Evolutionary conservation across 2,113 vertebrate species (phyloP), one percentile per base, ranked within the genome.

Genomic region (Tachuris rubrigastra): DNA sequence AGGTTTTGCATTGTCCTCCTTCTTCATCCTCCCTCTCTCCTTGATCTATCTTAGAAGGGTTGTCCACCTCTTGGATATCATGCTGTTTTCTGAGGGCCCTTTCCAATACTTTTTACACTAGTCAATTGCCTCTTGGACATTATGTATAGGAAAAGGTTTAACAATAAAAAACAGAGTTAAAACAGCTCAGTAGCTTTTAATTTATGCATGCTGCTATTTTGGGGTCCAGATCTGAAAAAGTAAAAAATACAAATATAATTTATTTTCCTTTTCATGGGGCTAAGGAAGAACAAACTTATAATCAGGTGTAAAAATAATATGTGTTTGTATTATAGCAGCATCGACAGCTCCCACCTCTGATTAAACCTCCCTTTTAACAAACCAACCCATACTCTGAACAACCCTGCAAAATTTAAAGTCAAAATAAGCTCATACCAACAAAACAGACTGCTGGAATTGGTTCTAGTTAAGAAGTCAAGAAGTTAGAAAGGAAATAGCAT

Each of bases 21-120:
- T 89, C 15, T 11, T 82, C 8, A 22, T 10, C 5, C 44, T 44
- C 44, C 44, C 44, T 18, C 8, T 8, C 19, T 50, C 2, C 6
- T 8, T 9, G n/a, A 19, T 52, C 20, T 50, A 3, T 72, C 10
- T 55, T 14, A 37, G 15, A 5, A 15, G 13, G 8, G 1, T 0
- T 89, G 62, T 35, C 6, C 5, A 30, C 28, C 10, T 44, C 30
- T 79, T 87, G n/a, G 8, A 28, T 72, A 28, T 13, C 65, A 23
- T 21, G 4, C 11, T 69, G 12, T 31, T 85, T 85, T 31, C 49
- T 49, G 21, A 87, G 31, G 22, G 5, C 21, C 7, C 5, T 82
- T 76, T 20, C 14, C 20, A 41, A 11, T 37, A 68, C 30, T 63
- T 87, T 71, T 89, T 56, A 67, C 39, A 59, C 5, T n/a, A 47